phyloP scores from a whole-genome alignment of 2,888 invertebrate genomes.

The Thereva unica region DNA sequence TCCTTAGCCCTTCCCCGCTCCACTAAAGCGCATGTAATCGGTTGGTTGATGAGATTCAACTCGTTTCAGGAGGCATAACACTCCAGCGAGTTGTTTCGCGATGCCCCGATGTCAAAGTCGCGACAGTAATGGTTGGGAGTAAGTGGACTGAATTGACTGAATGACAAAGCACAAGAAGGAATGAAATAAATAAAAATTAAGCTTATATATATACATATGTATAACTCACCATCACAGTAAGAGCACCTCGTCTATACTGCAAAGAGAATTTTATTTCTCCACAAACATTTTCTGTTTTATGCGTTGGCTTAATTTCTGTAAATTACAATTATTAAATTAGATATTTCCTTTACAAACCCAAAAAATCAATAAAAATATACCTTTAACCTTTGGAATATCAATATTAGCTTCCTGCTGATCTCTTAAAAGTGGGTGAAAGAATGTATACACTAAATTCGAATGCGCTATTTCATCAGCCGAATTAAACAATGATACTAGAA shows the following conservation, averaged over 20 bases:
- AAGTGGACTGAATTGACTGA: no score
- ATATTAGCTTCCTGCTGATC: slow-evolving; percentile 92
- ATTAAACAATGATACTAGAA: slow-evolving; percentile 82
- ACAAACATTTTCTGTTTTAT: slow-evolving; percentile 59
- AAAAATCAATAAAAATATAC: slow-evolving; percentile 57
- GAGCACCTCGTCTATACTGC: slow-evolving; percentile 73
- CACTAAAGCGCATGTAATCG: no score
- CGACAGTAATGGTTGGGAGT: no score
- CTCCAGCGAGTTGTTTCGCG: no score
- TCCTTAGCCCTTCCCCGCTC: no score
- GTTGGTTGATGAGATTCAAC: no score
- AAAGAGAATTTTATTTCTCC: slow-evolving; percentile 81
- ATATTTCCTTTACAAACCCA: neutral
- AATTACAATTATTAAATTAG: no score
- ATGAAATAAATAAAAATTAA: no score
- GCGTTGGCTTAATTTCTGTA: slow-evolving; percentile 52
- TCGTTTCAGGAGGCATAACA: no score
- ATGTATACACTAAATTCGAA: slow-evolving; percentile 95
- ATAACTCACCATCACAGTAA: slow-evolving; percentile 73
- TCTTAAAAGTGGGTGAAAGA: slow-evolving; percentile 93
- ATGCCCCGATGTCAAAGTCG: no score
- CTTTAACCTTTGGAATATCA: slow-evolving; percentile 75
- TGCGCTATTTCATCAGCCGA: slow-evolving; percentile 94
- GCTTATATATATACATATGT: no score
- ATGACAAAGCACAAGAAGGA: no score